A percentile compares a stretch with the other conserved stretches of the same genome.
Conservation (phyloP, 2,113 vertebrate genomes). For the Periophthalmus modestus region DNA sequence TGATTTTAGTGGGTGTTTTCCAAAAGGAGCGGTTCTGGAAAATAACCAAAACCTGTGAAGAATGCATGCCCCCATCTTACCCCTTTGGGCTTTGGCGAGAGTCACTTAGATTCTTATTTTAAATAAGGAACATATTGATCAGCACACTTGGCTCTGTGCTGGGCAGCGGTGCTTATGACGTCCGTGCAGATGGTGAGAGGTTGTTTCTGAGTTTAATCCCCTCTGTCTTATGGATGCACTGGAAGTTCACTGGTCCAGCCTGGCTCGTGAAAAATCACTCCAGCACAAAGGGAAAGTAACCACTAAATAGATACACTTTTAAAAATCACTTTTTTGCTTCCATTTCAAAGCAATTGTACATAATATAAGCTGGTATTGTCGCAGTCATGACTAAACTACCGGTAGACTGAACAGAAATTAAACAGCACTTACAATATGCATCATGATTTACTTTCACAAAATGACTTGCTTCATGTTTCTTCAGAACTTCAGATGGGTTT, state of each 20-base stretch:
- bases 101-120: slow-evolving; percentile 17
- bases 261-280: not conserved
- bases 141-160: slow-evolving; percentile 13
- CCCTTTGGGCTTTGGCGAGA: not conserved
- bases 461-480: not conserved
- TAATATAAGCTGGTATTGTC: too few relatives aligned
- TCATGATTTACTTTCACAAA: too few relatives aligned
- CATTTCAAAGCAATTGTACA: too few relatives aligned
- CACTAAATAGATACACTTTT: too few relatives aligned
- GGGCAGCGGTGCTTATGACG: slow-evolving; percentile 35
- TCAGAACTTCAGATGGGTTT: not conserved
- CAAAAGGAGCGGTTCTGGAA: not conserved
- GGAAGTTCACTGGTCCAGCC: slow-evolving; percentile 9
- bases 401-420: not conserved
- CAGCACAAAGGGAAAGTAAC: not conserved
- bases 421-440: not conserved
- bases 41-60: not conserved
- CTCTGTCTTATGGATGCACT: slow-evolving; percentile 28
- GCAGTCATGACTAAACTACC: too few relatives aligned
- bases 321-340: too few relatives aligned
- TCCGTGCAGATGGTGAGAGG: slow-evolving; percentile 20
- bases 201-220: slow-evolving; percentile 29
- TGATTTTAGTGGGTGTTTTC: not conserved
- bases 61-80: slow-evolving; percentile 10
- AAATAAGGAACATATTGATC: slow-evolving; percentile 31